Evolutionary conservation across 2,113 vertebrate species (phyloP), one percentile per base, ranked within the genome.

Genomic region (Hyperoodon ampullatus): DNA sequence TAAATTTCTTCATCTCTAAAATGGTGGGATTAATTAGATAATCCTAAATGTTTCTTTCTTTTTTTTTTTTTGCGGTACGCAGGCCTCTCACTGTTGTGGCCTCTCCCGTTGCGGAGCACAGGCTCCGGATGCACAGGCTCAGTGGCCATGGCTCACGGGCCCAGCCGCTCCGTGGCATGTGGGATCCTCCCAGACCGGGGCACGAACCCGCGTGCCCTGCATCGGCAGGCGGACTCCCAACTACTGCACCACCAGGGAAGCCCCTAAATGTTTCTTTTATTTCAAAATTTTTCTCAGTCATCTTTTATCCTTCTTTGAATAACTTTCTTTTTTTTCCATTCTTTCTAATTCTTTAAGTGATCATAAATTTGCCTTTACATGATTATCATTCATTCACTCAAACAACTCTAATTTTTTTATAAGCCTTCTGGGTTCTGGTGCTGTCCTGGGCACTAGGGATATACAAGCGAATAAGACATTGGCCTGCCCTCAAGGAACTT

Each of bases 1-100:
- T 87, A 12, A 24, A 16, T 93, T 93, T 90, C 19, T 86, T 93
- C 44, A 85, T 70, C 30, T 84, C 10, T 94, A n/a, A 63, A 88
- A 88, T n/a, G 92, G 5, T 65, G 65, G 28, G 28, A 24, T 91
- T 88, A 55, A 16, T 72, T 80, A 80, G 44, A 44, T 66, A 47
- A 75, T 53, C 42, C 44, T 71, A 39, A 39, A 39, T 39, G 39
- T 39, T 39, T 39, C 39, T 39, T 39, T 35, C 35, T 35, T 35
- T 35, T 39, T 39, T 39, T 39, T 39, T 39, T 39, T 39, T 39
- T 39, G 39, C 3, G 39, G 39, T 39, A 39, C 39, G 39, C 39
- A 3, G 42, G 42, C 42, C 42, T 42, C 42, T 42, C 42, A 42
- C 42, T 42, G 42, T 6, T 42, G 42, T 42, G 42, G 42, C 42